Conservation (phyloP, 2,797 vertebrate genomes). For the Nannoperca obscura region DNA sequence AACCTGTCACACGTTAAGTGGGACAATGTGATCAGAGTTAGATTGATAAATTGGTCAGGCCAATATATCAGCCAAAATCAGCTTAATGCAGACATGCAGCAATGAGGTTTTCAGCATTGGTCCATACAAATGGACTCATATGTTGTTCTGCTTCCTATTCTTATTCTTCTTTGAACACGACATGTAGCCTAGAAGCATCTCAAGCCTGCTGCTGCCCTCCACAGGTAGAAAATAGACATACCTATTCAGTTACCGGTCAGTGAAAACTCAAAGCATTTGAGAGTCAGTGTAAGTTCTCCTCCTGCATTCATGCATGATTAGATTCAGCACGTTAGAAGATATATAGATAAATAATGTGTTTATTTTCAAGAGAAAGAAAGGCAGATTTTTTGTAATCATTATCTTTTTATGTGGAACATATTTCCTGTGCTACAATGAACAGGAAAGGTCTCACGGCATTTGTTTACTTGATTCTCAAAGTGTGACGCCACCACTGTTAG, state of each 20-base stretch:
- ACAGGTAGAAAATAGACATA: slow-evolving; percentile 46
- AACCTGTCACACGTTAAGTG: not conserved
- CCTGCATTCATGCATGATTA: not conserved
- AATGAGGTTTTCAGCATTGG: not conserved
- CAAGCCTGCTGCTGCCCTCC: slow-evolving; percentile 74
- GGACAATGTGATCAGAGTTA: not conserved
- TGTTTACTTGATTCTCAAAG: slow-evolving; percentile 6
- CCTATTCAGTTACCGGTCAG: not conserved
- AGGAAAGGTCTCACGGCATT: slow-evolving; percentile 18
- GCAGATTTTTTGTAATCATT: not conserved
- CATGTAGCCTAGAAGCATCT: slow-evolving; percentile 36
- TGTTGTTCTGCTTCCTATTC: not conserved
- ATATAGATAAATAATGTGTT: not conserved
- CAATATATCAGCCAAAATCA: not conserved
- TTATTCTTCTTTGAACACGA: slow-evolving; percentile 50
- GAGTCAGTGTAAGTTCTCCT: not conserved
- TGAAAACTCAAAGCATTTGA: not conserved
- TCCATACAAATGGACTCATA: not conserved
- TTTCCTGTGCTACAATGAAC: slow-evolving; percentile 22
- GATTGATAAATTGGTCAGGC: not conserved
- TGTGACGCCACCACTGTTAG: not conserved
- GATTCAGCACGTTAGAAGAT: not conserved
- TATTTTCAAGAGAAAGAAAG: not conserved
- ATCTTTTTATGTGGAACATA: slow-evolving; percentile 4
- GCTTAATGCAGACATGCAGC: not conserved